A percentile compares a stretch with the other conserved stretches of the same genome.
These are phyloP conservation scores for Akabosia matsudoensis DNA, from an alignment of 1,140 invertebrate genomes.

Conservation along the genomic window DNA sequence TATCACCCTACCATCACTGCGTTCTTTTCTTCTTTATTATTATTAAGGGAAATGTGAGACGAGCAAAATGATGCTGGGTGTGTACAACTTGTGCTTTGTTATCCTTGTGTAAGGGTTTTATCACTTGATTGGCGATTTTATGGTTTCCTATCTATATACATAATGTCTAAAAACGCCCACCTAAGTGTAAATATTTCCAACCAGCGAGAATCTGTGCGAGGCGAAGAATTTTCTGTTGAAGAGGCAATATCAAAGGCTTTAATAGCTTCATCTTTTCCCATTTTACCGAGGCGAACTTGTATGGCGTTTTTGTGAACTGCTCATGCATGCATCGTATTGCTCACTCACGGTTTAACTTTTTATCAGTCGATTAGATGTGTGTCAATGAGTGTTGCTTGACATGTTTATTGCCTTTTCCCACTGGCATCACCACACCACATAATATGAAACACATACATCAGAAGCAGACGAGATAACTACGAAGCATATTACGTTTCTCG, in stretches of 20 bases:
- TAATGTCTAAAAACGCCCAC: neutral
- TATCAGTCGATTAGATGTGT: constrained; percentile 11
- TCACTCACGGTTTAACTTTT: neutral
- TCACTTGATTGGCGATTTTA: constrained; percentile 14
- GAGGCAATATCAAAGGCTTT: neutral
- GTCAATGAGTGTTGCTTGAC: constrained; percentile 4
- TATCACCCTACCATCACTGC: no score
- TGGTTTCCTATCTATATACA: neutral
- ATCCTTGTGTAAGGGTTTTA: neutral
- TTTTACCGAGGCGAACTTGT: neutral
- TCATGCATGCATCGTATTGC: neutral
- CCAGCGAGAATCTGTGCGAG: no score
- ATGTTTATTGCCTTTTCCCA: neutral
- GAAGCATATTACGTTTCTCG: no score
- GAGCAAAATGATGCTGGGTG: neutral
- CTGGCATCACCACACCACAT: neutral
- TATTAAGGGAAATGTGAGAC: neutral
- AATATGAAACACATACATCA: no score
- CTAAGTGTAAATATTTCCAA: neutral
- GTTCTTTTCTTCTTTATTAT: no score
- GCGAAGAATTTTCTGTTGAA: neutral
- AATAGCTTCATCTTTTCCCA: neutral
- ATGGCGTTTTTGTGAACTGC: neutral
- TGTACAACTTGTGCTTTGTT: no score
- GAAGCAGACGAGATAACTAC: no score